Percentiles rank a stretch among this genome's conserved stretches.
Evolutionary conservation across 1,140 invertebrate genomes (phyloP).

Genomic region (Amyelois transitella): DNA sequence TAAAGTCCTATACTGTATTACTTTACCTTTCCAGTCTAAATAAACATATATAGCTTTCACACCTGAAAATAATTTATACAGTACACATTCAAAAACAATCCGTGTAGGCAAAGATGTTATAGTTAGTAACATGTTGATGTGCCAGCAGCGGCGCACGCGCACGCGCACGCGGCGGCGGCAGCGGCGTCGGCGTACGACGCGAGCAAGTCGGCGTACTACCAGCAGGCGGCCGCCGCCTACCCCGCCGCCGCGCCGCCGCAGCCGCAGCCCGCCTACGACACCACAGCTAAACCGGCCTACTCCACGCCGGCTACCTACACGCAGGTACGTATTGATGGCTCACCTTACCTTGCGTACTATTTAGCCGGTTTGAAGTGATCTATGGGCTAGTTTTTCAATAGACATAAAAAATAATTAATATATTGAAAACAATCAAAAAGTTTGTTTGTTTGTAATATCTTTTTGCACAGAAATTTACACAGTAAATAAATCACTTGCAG

Average conservation of each 20-base stretch:
- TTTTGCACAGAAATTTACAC: too few relatives aligned
- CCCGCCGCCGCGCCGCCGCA: conserved; percentile 79
- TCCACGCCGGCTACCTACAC: conserved; percentile 78
- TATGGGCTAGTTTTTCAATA: background rate
- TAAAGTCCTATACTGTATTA: too few relatives aligned
- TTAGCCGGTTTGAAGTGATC: too few relatives aligned
- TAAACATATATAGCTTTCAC: background rate
- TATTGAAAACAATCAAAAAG: too few relatives aligned
- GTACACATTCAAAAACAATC: background rate
- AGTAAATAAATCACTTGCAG: too few relatives aligned
- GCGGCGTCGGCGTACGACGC: conserved; percentile 72
- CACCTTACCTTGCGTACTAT: too few relatives aligned
- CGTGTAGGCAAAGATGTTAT: background rate
- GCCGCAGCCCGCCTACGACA: conserved; percentile 68
- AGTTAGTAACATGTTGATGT: background rate
- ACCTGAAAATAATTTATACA: background rate
- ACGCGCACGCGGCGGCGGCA: conserved; percentile 71
- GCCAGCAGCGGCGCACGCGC: conserved; percentile 73
- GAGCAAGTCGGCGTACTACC: conserved; percentile 80
- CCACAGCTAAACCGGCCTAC: conserved; percentile 80
- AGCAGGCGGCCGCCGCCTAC: conserved; percentile 82
- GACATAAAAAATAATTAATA: too few relatives aligned
- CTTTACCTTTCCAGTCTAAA: too few relatives aligned
- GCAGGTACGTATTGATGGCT: conserved; percentile 59
- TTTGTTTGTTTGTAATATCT: too few relatives aligned